These are phyloP conservation scores for Germaria angustata DNA, from an alignment of 2,888 invertebrate genomes.

Conservation along the genomic window DNA sequence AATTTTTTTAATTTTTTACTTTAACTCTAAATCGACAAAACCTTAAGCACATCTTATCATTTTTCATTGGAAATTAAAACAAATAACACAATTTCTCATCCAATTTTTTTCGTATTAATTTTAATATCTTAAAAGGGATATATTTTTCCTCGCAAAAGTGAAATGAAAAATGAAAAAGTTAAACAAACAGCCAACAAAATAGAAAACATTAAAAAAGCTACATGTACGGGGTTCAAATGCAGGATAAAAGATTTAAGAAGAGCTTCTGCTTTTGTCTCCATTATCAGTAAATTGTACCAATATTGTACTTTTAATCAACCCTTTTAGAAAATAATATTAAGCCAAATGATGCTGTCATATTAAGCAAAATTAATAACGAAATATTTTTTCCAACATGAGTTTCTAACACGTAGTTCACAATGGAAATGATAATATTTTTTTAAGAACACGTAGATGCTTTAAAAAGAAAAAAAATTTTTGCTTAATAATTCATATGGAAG, in stretches of 20 bases:
- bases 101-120: background rate
- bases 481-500: too few species aligned
- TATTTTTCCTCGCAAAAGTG: background rate
- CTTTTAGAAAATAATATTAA: background rate
- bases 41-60: background rate
- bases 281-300: background rate
- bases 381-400: background rate
- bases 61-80: background rate
- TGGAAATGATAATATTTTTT: background rate
- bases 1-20: too few species aligned
- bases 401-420: background rate
- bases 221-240: background rate
- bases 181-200: background rate
- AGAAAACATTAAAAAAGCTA: background rate
- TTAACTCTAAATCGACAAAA: background rate
- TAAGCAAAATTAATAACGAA: background rate
- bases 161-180: background rate
- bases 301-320: background rate
- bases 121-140: background rate
- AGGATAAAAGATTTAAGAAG: background rate
- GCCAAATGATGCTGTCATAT: background rate
- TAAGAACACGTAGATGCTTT: too few species aligned
- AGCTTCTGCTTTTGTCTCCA: background rate
- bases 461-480: too few species aligned
- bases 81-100: background rate